Percentiles rank a stretch among this genome's conserved stretches.
These are phyloP conservation scores for Craniophora ligustri DNA, from an alignment of 2,888 invertebrate genomes.

Conservation along the genomic window DNA sequence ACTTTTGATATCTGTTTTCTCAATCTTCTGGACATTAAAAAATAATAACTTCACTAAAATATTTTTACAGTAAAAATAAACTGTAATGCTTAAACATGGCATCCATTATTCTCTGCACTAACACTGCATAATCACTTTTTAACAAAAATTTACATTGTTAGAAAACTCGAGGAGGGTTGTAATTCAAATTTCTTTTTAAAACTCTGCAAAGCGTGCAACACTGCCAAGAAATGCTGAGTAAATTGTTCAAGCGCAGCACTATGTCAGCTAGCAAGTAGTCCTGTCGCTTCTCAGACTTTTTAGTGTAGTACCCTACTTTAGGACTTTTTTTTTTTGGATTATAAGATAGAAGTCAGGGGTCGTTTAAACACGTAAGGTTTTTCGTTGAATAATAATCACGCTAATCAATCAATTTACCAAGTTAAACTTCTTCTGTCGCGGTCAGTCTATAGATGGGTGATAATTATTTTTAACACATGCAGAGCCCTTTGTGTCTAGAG, in stretches of 20 bases:
- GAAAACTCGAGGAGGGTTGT: conserved; percentile 15
- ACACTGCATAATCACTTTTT: not conserved
- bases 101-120: not conserved
- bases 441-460: too few relatives aligned
- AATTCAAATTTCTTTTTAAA: conserved; percentile 36
- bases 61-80: not conserved
- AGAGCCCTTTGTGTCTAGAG: too few relatives aligned
- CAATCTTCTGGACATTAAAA: too few relatives aligned
- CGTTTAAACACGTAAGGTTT: too few relatives aligned
- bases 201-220: conserved; percentile 6
- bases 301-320: conserved; percentile 11
- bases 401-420: too few relatives aligned
- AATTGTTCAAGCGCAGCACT: conserved; percentile 39
- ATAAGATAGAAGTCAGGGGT: too few relatives aligned
- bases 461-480: too few relatives aligned
- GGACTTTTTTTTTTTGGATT: conserved; percentile 7
- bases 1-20: too few relatives aligned
- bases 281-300: conserved; percentile 16
- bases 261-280: conserved; percentile 31
- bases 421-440: too few relatives aligned
- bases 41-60: too few relatives aligned
- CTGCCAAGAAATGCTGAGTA: conserved; percentile 46
- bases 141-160: conserved; percentile 20
- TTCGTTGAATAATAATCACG: too few relatives aligned
- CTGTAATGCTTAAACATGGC: not conserved